phyloP scores from a whole-genome alignment of 1,140 invertebrate genomes.

The Paraescarpia echinospica region DNA sequence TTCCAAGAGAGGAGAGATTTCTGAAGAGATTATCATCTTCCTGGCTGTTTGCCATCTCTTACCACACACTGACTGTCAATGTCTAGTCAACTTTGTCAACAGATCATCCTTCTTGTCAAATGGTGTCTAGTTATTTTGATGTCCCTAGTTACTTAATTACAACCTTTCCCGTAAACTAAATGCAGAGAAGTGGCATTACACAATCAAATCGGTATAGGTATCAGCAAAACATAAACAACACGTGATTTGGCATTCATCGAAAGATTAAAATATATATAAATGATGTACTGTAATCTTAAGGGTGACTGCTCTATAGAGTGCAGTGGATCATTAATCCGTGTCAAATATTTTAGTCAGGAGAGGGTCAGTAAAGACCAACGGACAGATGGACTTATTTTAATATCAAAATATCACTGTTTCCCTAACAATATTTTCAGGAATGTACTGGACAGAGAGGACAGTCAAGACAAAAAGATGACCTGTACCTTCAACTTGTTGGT shows the following conservation, averaged over 20 bases:
- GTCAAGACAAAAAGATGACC: constrained; percentile 72
- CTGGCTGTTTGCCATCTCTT: neutral
- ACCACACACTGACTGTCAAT: neutral
- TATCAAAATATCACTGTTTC: neutral
- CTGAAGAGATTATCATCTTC: neutral
- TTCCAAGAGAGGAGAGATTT: neutral
- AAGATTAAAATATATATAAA: too few species aligned
- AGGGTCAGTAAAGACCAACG: neutral
- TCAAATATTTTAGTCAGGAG: neutral
- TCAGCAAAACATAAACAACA: too few species aligned
- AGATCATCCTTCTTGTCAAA: neutral
- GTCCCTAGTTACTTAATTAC: too few species aligned
- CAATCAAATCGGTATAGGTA: too few species aligned
- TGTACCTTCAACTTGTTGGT: constrained; percentile 35
- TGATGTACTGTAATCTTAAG: too few species aligned
- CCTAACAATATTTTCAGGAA: constrained; percentile 61
- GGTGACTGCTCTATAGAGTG: too few species aligned
- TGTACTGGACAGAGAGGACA: constrained; percentile 88
- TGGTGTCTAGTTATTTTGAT: too few species aligned
- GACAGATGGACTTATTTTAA: neutral
- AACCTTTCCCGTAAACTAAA: too few species aligned
- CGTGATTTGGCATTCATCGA: too few species aligned
- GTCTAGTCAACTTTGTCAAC: neutral
- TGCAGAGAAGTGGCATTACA: too few species aligned
- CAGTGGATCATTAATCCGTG: neutral